Evolutionary conservation across 2,888 invertebrate genomes (phyloP), one percentile per base, ranked within the genome.

Genomic region (Macaria notata): DNA sequence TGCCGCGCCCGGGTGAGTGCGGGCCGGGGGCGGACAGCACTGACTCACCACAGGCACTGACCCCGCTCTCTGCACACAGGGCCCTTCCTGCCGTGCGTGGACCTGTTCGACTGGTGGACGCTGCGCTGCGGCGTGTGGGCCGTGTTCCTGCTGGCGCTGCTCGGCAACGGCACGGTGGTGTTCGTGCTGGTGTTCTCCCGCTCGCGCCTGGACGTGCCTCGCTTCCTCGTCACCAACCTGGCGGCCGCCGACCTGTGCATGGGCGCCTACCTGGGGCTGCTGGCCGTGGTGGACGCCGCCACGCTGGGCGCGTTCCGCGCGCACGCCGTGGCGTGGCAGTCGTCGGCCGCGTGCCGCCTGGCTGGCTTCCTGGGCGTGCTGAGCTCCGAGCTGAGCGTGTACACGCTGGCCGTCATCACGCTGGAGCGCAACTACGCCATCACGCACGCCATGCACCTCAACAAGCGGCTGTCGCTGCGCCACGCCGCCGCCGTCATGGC

Each of bases 101-200:
- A 98, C 84, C 92, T 98, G 54, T 98, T 99, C 84, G 98, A 98
- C 80, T 98, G 98, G 98, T 98, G 98, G 98, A 98, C 98, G 4
- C 89, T 98, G 70, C 94, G 98, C 44, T 98, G 98, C 81, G 98
- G 98, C 29, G 98, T 99, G 50, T 99, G 99, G 99, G 95, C 98
- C 9, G 98, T 99, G 46, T 99, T 99, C 86, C 93, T 99, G 56
- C 93, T 98, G 71, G 98, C 99, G 43, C 94, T 99, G 92, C 93
- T 99, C 50, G 99, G 99, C 64, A 99, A 99, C 84, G 98, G 98
- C 46, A 97, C 97, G 0, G 98, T 99, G 7, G 97, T 98, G 9
- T 96, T 98, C 78, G 98, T 99, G 47, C 93, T 98, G 53, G 93
- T 98, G 65, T 97, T 96, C 84, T 96, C 97, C 55, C 94, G 97